Evolutionary conservation across 2,888 invertebrate genomes (phyloP).

Genomic region (Drosophila yooni): DNA sequence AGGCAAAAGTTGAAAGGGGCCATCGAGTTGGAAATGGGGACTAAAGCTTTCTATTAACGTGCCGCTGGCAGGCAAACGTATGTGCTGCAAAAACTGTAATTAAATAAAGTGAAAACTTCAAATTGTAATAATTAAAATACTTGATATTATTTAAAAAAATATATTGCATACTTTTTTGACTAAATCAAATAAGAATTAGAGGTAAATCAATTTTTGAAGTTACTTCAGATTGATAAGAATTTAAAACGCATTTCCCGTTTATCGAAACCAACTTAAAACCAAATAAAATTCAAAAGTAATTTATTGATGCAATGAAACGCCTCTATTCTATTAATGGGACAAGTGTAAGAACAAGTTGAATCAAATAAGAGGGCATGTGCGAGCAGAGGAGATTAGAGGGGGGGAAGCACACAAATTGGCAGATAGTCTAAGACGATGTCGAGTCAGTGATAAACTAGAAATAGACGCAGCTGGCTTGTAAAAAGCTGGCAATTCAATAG

Average conservation of each 20-base stretch:
- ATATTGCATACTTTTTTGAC: conserved; percentile 1
- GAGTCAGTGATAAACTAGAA: conserved; percentile 33
- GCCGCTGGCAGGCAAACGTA: not conserved
- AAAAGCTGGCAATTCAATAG: conserved; percentile 52
- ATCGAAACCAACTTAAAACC: not conserved
- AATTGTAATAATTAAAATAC: not conserved
- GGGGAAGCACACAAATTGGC: conserved; percentile 47
- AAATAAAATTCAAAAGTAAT: conserved; percentile 24
- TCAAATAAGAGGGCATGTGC: not conserved
- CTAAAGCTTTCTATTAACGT: not conserved
- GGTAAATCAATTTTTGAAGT: not conserved
- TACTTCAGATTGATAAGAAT: not conserved
- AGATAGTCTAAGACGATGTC: not conserved
- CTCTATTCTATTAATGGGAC: not conserved
- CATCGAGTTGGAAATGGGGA: not conserved
- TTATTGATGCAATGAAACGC: conserved; percentile 38
- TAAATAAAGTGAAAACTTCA: not conserved
- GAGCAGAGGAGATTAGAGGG: not conserved
- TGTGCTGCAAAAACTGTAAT: not conserved
- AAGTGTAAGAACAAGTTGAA: not conserved
- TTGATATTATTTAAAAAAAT: not conserved
- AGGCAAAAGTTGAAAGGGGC: not conserved
- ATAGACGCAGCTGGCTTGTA: conserved; percentile 43
- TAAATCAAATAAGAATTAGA: not conserved
- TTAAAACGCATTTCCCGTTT: not conserved